A percentile compares a stretch with the other conserved stretches of the same genome.
Evolutionary conservation across 2,797 vertebrate species (phyloP).

Genomic region (Xenentodon cancila): DNA sequence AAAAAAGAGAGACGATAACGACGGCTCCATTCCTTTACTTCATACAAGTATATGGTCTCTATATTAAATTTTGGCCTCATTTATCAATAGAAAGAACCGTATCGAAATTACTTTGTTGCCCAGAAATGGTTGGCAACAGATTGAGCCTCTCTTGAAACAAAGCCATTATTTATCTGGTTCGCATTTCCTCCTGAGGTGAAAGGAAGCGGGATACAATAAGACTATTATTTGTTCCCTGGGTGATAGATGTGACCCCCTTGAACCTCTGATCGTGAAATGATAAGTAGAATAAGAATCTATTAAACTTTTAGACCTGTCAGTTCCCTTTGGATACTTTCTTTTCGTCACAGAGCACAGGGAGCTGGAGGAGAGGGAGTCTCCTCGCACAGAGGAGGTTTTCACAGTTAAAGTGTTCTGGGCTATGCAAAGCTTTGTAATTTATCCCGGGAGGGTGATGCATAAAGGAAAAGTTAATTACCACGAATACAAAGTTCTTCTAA

Average conservation of each 20-base stretch:
- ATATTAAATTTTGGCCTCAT: slow-evolving; percentile 78
- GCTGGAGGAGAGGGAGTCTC: slow-evolving; percentile 27
- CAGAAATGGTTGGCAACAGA: slow-evolving; percentile 76
- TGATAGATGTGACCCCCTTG: slow-evolving; percentile 74
- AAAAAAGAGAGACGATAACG: slow-evolving; percentile 59
- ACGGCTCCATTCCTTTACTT: slow-evolving; percentile 58
- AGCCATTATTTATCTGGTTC: slow-evolving; percentile 78
- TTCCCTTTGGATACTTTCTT: slow-evolving; percentile 39
- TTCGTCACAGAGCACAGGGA: slow-evolving; percentile 49
- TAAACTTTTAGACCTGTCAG: slow-evolving; percentile 72
- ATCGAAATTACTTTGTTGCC: slow-evolving; percentile 80
- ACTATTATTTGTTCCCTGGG: slow-evolving; percentile 76
- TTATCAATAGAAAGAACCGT: slow-evolving; percentile 78
- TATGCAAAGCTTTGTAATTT: slow-evolving; percentile 46
- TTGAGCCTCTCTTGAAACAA: slow-evolving; percentile 73
- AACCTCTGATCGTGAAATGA: slow-evolving; percentile 75
- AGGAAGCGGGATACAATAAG: slow-evolving; percentile 63
- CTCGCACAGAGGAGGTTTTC: slow-evolving; percentile 49
- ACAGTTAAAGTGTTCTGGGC: slow-evolving; percentile 41
- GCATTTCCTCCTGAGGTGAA: slow-evolving; percentile 71
- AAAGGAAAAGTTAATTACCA: slow-evolving; percentile 62
- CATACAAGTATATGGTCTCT: slow-evolving; percentile 73
- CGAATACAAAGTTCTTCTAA: slow-evolving; percentile 51
- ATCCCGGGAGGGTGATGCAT: slow-evolving; percentile 39
- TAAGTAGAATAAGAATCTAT: slow-evolving; percentile 77